Evolutionary conservation across 2,113 vertebrate genomes (phyloP).

Genomic region (Python bivittatus): DNA sequence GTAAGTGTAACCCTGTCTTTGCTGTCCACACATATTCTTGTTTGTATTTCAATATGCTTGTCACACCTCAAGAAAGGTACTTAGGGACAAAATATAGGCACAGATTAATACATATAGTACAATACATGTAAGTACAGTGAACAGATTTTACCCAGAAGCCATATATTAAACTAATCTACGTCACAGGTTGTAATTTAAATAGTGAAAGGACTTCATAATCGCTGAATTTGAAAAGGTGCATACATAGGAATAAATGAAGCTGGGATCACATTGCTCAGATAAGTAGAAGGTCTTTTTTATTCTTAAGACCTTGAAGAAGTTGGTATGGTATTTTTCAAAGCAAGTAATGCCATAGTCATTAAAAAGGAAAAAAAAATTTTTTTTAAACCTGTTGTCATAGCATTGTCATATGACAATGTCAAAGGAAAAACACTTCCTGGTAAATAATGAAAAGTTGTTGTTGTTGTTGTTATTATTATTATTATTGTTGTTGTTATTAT

Average conservation of each 20-base stretch:
- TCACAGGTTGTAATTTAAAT: neutral
- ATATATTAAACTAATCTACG: neutral
- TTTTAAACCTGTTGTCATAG: neutral
- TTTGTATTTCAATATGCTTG: no score
- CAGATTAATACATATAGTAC: neutral
- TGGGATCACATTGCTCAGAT: neutral
- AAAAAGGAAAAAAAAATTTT: neutral
- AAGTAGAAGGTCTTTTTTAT: neutral
- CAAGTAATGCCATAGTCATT: neutral
- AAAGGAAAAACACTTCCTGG: neutral
- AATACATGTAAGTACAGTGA: neutral
- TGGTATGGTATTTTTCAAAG: neutral
- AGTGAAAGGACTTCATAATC: neutral
- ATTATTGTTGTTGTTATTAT: no score
- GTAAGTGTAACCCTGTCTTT: no score
- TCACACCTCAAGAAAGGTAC: no score
- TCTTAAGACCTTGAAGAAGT: no score
- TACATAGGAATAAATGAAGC: no score
- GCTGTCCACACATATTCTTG: no score
- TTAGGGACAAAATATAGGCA: neutral
- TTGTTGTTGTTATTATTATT: no score
- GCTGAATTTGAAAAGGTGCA: neutral
- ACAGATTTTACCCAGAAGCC: neutral
- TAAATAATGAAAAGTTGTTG: neutral
- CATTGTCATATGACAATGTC: accelerated